These are phyloP conservation scores for Chondrilla cf. caribensis DNA, from an alignment of 37 sponge, comb jelly and placozoan genomes.

Conservation along the genomic window DNA sequence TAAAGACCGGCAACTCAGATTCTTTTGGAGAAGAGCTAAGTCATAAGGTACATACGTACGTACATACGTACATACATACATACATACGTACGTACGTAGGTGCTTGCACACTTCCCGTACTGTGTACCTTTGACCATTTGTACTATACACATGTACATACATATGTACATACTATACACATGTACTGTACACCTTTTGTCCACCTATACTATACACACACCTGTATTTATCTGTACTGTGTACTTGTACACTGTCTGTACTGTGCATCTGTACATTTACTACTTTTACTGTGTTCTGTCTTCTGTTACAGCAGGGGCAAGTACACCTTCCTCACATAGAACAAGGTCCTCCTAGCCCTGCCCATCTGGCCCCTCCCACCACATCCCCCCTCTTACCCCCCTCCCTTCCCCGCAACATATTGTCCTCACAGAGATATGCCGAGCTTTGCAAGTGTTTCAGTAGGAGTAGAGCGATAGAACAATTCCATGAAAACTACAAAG, in stretches of 20 bases:
- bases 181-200: neutral
- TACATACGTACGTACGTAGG: neutral
- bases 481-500: slow-evolving; percentile 51
- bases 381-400: neutral
- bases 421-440: slow-evolving; percentile 14
- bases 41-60: neutral
- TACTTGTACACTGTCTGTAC: no score
- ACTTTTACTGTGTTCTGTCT: no score
- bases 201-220: no score
- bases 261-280: no score
- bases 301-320: no score
- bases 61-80: slow-evolving; percentile 10
- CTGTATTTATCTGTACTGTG: no score
- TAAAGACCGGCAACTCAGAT: no score
- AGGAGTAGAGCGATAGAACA: slow-evolving; percentile 32
- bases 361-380: neutral
- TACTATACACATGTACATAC: neutral
- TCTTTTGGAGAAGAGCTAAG: no score
- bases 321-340: no score
- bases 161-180: neutral
- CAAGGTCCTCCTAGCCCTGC: no score
- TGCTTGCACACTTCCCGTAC: no score
- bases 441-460: slow-evolving; percentile 29
- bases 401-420: slow-evolving; percentile 1
- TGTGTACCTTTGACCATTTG: no score